Evolutionary conservation across 1,140 invertebrate genomes (phyloP).

Genomic region (Amyelois transitella): DNA sequence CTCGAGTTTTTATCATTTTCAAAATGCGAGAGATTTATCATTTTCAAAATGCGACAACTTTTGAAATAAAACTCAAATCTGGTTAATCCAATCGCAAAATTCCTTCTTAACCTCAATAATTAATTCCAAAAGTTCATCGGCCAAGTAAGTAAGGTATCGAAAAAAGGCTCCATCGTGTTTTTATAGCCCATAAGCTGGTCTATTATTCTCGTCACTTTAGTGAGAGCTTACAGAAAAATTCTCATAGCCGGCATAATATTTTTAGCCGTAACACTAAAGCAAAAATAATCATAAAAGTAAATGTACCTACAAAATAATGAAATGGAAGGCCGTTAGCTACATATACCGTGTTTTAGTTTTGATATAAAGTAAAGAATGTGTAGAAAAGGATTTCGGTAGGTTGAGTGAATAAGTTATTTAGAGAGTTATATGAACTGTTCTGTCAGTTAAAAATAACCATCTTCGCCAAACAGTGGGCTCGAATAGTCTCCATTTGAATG

Average conservation of each 20-base stretch:
- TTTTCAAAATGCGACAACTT: background rate
- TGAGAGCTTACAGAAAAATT: constrained; percentile 25
- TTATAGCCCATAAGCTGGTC: constrained; percentile 27
- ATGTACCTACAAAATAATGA: constrained; percentile 28
- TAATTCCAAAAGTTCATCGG: constrained; percentile 21
- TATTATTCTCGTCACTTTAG: constrained; percentile 35
- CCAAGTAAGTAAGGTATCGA: constrained; percentile 21
- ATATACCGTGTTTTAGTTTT: too few species aligned
- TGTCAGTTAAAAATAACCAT: too few species aligned
- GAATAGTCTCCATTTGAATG: too few species aligned
- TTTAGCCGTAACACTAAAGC: constrained; percentile 37
- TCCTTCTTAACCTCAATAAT: constrained; percentile 13
- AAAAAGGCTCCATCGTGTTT: constrained; percentile 33
- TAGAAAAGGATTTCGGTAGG: too few species aligned
- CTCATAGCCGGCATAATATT: constrained; percentile 32
- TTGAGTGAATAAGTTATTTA: too few species aligned
- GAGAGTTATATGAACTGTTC: too few species aligned
- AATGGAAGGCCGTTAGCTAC: too few species aligned
- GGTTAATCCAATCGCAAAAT: background rate
- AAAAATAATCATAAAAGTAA: constrained; percentile 39
- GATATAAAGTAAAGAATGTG: too few species aligned
- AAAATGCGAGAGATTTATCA: background rate
- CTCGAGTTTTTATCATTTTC: too few species aligned
- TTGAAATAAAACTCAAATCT: background rate
- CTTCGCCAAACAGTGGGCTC: too few species aligned